These are phyloP conservation scores for Ageneiosus marmoratus DNA, from an alignment of 2,113 vertebrate species.

Conservation along the genomic window DNA sequence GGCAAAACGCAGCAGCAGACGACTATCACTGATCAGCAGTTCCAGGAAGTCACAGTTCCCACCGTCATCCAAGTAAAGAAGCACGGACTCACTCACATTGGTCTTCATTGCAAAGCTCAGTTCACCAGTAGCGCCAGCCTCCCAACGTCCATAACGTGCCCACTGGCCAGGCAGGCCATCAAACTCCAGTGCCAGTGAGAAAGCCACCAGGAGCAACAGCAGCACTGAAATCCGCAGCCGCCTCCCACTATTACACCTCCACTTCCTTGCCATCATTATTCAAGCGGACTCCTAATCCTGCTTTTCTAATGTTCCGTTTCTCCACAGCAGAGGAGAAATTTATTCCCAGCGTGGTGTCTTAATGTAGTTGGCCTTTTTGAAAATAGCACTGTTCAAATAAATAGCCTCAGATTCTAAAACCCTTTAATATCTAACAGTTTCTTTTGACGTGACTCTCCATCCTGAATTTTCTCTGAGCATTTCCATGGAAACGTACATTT, in stretches of 20 bases:
- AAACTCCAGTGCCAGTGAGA: conserved; percentile 79
- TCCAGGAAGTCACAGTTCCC: conserved; percentile 95
- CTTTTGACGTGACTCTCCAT: conserved; percentile 64
- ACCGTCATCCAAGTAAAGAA: conserved; percentile 91
- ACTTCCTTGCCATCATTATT: conserved; percentile 63
- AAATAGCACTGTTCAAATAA: conserved; percentile 51
- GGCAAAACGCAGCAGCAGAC: conserved; percentile 85
- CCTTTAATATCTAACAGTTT: conserved; percentile 51
- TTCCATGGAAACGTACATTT: conserved; percentile 61
- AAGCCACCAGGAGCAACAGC: conserved; percentile 60
- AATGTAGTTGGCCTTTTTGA: conserved; percentile 49
- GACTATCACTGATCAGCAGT: conserved; percentile 82
- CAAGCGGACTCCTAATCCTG: conserved; percentile 47
- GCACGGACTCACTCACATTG: conserved; percentile 82
- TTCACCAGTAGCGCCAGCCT: conserved; percentile 80
- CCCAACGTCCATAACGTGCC: conserved; percentile 89
- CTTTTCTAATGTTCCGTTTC: conserved; percentile 52
- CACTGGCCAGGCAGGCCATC: conserved; percentile 89
- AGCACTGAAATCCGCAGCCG: conserved; percentile 60
- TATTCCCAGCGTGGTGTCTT: conserved; percentile 50
- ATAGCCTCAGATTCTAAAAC: conserved; percentile 29
- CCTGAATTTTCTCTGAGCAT: conserved; percentile 67
- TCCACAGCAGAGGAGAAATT: conserved; percentile 51
- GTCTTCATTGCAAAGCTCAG: conserved; percentile 90
- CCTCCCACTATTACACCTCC: conserved; percentile 53